Percentiles rank a stretch among this genome's conserved stretches.
These are phyloP conservation scores for Halyomorpha halys DNA, from an alignment of 1,140 invertebrate genomes.

Conservation along the genomic window DNA sequence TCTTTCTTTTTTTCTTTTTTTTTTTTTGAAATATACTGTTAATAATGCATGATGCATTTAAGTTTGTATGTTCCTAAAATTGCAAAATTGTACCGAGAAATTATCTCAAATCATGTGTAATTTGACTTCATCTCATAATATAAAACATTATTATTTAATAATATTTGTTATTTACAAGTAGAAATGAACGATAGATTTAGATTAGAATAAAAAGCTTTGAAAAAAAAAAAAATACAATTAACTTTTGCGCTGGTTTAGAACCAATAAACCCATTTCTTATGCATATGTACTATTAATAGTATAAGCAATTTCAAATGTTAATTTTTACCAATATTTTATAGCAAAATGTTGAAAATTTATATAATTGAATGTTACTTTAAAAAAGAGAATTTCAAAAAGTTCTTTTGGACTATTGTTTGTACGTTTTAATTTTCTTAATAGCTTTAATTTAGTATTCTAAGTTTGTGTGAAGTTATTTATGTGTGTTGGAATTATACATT, in stretches of 20 bases:
- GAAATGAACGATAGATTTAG: too few relatives aligned
- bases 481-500: neutral
- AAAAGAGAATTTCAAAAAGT: neutral
- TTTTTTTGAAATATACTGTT: neutral
- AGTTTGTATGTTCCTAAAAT: too few relatives aligned
- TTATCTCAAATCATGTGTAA: too few relatives aligned
- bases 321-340: neutral
- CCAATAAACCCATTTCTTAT: neutral
- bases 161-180: too few relatives aligned
- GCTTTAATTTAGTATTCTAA: constrained; percentile 16
- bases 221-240: too few relatives aligned
- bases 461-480: constrained; percentile 5
- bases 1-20: neutral
- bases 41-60: constrained; percentile 9
- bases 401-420: neutral
- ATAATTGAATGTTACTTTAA: too few relatives aligned
- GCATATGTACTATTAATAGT: constrained; percentile 11
- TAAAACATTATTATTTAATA: too few relatives aligned
- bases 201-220: too few relatives aligned
- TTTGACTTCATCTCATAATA: too few relatives aligned
- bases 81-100: too few relatives aligned
- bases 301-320: neutral
- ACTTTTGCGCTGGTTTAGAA: too few relatives aligned
- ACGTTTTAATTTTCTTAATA: constrained; percentile 4
- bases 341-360: neutral